A percentile compares a stretch with the other conserved stretches of the same genome.
Conservation (phyloP, 2,113 vertebrate genomes). For the Dissostichus mawsoni region DNA sequence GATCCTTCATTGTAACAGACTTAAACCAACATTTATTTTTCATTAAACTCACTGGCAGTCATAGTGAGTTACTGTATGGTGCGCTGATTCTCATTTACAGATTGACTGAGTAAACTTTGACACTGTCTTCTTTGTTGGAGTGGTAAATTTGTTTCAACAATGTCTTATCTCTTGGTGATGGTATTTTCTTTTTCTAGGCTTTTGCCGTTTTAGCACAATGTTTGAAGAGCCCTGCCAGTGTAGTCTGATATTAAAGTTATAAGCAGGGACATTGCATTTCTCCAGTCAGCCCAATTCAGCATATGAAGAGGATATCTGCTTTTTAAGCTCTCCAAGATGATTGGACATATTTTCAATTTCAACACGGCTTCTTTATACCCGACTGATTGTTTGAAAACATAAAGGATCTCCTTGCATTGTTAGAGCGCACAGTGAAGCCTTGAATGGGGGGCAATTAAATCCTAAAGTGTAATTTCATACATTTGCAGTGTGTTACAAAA, state of each 20-base stretch:
- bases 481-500: slow-evolving; percentile 73
- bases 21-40: slow-evolving; percentile 75
- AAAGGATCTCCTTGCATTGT: slow-evolving; percentile 75
- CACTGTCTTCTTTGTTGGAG: slow-evolving; percentile 45
- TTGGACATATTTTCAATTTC: slow-evolving; percentile 71
- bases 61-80: slow-evolving; percentile 43
- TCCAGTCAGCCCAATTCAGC: slow-evolving; percentile 35
- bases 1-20: slow-evolving; percentile 39
- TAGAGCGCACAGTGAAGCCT: slow-evolving; percentile 58
- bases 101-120: slow-evolving; percentile 66
- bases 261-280: slow-evolving; percentile 33
- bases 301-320: slow-evolving; percentile 58
- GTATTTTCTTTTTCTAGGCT: slow-evolving; percentile 33
- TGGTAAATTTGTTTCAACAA: slow-evolving; percentile 57
- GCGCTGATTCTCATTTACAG: slow-evolving; percentile 53
- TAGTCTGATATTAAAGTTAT: slow-evolving; percentile 32
- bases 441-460: slow-evolving; percentile 84
- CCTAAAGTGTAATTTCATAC: slow-evolving; percentile 82
- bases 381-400: slow-evolving; percentile 76
- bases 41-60: slow-evolving; percentile 62
- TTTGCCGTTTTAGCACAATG: slow-evolving; percentile 15
- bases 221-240: slow-evolving; percentile 40
- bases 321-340: slow-evolving; percentile 67
- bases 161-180: slow-evolving; percentile 51
- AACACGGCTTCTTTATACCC: slow-evolving; percentile 64